Percentiles rank a stretch among this genome's conserved stretches.
Conservation (phyloP, 2,888 invertebrate species). For the Zeuzera pyrina region DNA sequence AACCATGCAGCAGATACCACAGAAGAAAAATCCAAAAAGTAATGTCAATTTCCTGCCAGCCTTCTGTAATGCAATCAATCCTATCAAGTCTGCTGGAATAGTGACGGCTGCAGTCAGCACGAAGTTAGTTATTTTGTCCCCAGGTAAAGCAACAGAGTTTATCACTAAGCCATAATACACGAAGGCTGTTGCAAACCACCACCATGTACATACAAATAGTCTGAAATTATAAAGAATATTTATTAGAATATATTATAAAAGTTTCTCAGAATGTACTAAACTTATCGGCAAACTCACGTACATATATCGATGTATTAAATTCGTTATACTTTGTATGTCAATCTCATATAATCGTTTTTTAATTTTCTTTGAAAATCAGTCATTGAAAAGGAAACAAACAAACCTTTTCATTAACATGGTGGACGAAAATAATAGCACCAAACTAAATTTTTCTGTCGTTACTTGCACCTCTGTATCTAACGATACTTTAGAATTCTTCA, state of each 20-base stretch:
- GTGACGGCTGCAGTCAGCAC: conserved; percentile 6
- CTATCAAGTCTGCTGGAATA: conserved; percentile 7
- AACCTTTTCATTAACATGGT: conserved; percentile 11
- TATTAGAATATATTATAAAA: no score
- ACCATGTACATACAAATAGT: conserved; percentile 13
- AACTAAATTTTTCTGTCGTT: conserved; percentile 9
- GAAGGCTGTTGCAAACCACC: conserved; percentile 12
- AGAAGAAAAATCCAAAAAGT: conserved; percentile 8
- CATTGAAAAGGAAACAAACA: not conserved
- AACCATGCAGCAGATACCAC: conserved; percentile 10
- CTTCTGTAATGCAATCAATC: conserved; percentile 5
- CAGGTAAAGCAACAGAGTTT: conserved; percentile 8
- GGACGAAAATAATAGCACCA: conserved; percentile 9
- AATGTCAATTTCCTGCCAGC: conserved; percentile 10
- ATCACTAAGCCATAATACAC: conserved; percentile 12
- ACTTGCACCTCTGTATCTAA: conserved; percentile 8
- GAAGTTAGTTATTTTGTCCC: conserved; percentile 10
- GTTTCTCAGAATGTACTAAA: no score
- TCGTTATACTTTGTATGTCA: no score
- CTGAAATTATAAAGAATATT: conserved; percentile 4
- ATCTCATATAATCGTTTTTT: no score
- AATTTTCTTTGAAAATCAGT: not conserved
- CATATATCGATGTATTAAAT: no score
- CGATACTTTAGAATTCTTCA: conserved; percentile 7
- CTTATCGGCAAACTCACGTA: no score